Base-by-base conservation (phyloP, 1,140 invertebrate genomes). In the Ceratina australensis region DNA sequence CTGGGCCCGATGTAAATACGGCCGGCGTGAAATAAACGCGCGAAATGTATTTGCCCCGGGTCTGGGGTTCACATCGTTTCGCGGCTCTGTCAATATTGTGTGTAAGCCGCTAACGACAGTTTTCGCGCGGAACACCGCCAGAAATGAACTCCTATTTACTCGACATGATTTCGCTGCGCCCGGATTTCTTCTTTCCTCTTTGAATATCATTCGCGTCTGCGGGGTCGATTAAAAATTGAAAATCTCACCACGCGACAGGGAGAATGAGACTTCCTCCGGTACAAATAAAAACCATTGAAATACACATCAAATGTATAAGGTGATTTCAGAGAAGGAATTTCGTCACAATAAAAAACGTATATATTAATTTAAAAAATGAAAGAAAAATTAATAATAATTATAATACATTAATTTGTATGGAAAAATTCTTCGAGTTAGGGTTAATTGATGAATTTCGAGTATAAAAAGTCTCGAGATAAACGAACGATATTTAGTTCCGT, bases 1-100 rank as follows among this genome's bases (percentile, higher is more conserved):
- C 33, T 54, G 13, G 52, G 52, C n/a, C 52, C 52, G 52, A 54
- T 54, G 52, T 54, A 54, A 54, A 54, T 54, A 54, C 52, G 52
- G 52, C 52, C 33, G 5, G 52, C 52, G 52, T 54, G 52, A 54
- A 54, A 54, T 54, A 54, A 54, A 54, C 52, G 52, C 12, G 52
- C 52, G 52, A 54, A 54, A 54, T n/a, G 52, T 54, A 54, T 54
- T 54, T 54, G 52, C 52, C 52, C 3, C 52, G 12, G 16, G 15
- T 54, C 52, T 54, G 2, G 5, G 33, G 33, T 10, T 42, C 33
- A 42, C 33, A 42, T 42, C 33, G 5, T n/a, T 54, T n/a, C 52
- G 52, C n/a, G 15, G 16, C 16, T 54, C 16, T 54, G 13, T 54
- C 52, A 54, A 54, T 54, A 54, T 54, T n/a, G 52, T n/a, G 52